Evolutionary conservation across 1,140 invertebrate species (phyloP), one percentile per base, ranked within the genome.

Genomic region (Hirudo medicinalis): DNA sequence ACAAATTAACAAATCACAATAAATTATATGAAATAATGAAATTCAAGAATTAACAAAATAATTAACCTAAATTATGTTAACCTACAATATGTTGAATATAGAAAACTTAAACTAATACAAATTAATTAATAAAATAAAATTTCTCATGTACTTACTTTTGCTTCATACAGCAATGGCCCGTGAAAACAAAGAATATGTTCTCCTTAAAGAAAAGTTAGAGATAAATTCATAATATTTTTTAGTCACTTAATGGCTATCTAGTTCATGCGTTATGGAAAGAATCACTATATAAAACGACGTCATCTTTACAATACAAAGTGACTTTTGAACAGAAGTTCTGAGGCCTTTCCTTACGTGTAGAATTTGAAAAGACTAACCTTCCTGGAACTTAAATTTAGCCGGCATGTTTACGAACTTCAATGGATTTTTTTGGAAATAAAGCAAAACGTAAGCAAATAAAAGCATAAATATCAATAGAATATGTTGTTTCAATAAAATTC

Each of bases 151-250:
- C n/a, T n/a, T 75, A 82, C 81, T 77, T 96, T 97, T 13, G 92
- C 93, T 85, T 96, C 92, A 82, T 96, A 97, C 74, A 96, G 89
- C 13, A 95, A 83, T 15, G 91, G 91, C 0, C 92, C 92, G 84
- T 96, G 93, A 79, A 93, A 96, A 82, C 93, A 97, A n/a, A 96
- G 82, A 0, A 97, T 92, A 80, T 91, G 92, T 84, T 96, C 92
- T 72, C 91, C 91, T 92, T 49, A 15, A 79, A 74, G 85, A 79
- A 32, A 75, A 57, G n/a, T n/a, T n/a, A n/a, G 74, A 69, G 15
- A 0, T 0, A 54, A 20, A 27, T 55, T 49, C 32, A 54, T 2
- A 63, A 13, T 19, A 63, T 19, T n/a, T 63, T n/a, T 32, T 63
- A 25, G 9, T 63, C 29, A 15, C 20, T 32, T 63, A 63, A 63